Evolutionary conservation across 2,888 invertebrate species (phyloP), one percentile per base, ranked within the genome.

Genomic region (Zhengitettix transpicula): DNA sequence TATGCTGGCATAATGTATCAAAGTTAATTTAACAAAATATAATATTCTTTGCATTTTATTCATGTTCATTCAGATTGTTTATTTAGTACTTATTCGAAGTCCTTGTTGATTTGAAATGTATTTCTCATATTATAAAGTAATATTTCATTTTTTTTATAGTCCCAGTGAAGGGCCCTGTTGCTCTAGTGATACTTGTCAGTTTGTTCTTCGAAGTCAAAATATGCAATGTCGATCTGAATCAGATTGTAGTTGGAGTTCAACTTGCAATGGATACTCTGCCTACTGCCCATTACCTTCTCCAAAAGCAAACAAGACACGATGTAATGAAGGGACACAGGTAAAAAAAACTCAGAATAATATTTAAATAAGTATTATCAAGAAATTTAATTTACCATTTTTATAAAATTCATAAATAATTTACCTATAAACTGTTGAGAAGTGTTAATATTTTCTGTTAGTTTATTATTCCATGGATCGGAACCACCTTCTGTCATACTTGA

Each of bases 161-260:
- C 98, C 98, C 0, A 96, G 96, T 59, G 91, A 98, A 78, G 99
- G 99, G 10, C 97, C 96, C 40, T 99, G 99, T 76, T 99, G 98
- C 74, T 80, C 84, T 68, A 79, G 85, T 64, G 81, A 81, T 62
- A 79, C 81, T 42, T 96, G 95, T 72, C 78, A 80, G 66, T 95
- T 89, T 75, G 84, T 89, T 65, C 76, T 81, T 15, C 72, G 77
- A 40, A 76, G 77, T 59, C 76, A 77, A 64, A 81, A 81, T 66
- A 81, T 83, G 69, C 83, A 85, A 67, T 93, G 92, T 69, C 87
- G 87, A 71, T 81, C 84, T 65, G 89, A 89, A 67, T 85, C 86
- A 9, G 96, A 97, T 70, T 98, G 98, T 75, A 89, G 89, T 69
- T 85, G 84, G 76, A 86, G 87, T 54, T 86, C 93, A 55, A 83